These are phyloP conservation scores for Gryon sp. DNA, from an alignment of 1,140 invertebrate species.

Conservation along the genomic window DNA sequence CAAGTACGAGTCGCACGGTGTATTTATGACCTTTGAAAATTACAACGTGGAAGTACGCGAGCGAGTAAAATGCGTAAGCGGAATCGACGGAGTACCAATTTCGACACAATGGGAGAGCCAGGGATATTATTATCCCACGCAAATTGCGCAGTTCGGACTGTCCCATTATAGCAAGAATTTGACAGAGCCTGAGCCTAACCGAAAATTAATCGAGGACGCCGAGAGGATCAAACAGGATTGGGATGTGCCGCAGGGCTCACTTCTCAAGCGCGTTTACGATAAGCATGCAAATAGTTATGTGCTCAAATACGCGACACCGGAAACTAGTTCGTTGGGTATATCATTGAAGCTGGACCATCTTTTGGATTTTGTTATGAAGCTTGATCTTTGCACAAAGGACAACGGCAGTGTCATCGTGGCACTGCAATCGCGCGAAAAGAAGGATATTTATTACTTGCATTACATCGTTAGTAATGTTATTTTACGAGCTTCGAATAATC, in stretches of 20 bases:
- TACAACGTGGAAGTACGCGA: slow-evolving; percentile 98
- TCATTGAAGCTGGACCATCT: slow-evolving; percentile 86
- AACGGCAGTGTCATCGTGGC: slow-evolving; percentile 90
- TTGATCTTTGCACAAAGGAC: slow-evolving; percentile 85
- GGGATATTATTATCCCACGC: slow-evolving; percentile 98
- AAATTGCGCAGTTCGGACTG: slow-evolving; percentile 98
- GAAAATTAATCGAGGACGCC: slow-evolving; percentile 87
- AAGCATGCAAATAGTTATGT: slow-evolving; percentile 81
- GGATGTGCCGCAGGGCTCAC: slow-evolving; percentile 83
- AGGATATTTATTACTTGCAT: slow-evolving; percentile 88
- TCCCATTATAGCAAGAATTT: slow-evolving; percentile 98
- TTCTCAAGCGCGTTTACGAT: slow-evolving; percentile 83
- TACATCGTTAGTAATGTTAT: slow-evolving; percentile 88
- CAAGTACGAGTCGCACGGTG: slow-evolving; percentile 91
- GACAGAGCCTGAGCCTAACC: slow-evolving; percentile 87
- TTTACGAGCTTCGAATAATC: slow-evolving; percentile 85
- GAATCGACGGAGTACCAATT: slow-evolving; percentile 93
- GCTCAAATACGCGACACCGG: slow-evolving; percentile 86
- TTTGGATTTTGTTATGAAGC: slow-evolving; percentile 87
- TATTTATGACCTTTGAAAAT: slow-evolving; percentile 97
- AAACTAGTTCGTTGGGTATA: slow-evolving; percentile 85
- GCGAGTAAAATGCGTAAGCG: slow-evolving; percentile 96
- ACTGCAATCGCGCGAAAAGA: slow-evolving; percentile 88
- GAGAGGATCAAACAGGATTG: slow-evolving; percentile 84
- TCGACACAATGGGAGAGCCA: slow-evolving; percentile 96